Evolutionary conservation across 2,113 vertebrate genomes (phyloP), one percentile per base, ranked within the genome.

Genomic region (Prunella fulvescens): DNA sequence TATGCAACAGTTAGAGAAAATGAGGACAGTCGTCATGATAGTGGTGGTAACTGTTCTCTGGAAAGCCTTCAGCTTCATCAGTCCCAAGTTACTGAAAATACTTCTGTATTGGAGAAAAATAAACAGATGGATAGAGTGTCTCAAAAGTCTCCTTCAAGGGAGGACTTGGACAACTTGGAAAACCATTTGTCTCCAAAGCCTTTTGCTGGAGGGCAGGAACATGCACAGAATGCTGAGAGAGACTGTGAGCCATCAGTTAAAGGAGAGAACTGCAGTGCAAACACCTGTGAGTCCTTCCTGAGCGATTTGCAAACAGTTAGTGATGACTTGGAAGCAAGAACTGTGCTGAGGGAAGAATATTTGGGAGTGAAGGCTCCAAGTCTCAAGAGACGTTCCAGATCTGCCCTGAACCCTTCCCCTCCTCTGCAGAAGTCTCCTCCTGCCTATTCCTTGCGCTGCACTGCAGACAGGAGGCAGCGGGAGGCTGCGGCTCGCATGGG

Each of bases 401-500:
- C 67, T 26, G 19, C 54, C 26, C 60, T 80, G 53, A 44, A 20
- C 16, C 9, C 65, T 48, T 88, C 28, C 0, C 80, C 94, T 53
- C 47, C 23, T 13, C 1, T 42, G 29, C 96, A 84, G 22, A 79
- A 70, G 33, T 88, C 93, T 66, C 56, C 90, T 5, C 71, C 96
- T 2, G 62, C 95, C 28, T 98, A 98, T 10, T 96, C 97, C 45
- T 97, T 98, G 35, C 96, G 98, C 33, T 97, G 97, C 81, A 98
- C 98, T 0, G 97, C 98, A 5, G 99, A 99, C 92, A 97, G 98
- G 50, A 98, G 98, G n/a, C 99, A 98, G 89, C 92, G 97, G 54
- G 98, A 98, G 78, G 98, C 98, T 7, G 98, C 98, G 0, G 98
- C 98, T 4, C 98, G 98, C 22, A 97, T 98, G 47, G 98, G 97